A percentile compares a stretch with the other conserved stretches of the same genome.
These are phyloP conservation scores for Cryptus viduatorius DNA, from an alignment of 2,888 invertebrate species.

Conservation along the genomic window DNA sequence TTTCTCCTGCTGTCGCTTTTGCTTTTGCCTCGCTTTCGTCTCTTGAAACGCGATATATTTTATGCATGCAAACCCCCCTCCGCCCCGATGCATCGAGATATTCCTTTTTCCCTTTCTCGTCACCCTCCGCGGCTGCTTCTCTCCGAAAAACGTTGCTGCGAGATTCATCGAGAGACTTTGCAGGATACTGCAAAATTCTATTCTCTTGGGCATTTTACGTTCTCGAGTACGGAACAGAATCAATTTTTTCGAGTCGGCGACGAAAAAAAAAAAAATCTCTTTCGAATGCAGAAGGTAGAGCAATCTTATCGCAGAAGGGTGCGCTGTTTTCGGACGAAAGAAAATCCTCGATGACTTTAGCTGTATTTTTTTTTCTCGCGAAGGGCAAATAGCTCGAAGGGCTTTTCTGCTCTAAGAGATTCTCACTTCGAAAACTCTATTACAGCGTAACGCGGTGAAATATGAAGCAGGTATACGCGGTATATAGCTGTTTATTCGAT, in stretches of 20 bases:
- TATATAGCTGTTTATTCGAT: constrained; percentile 33
- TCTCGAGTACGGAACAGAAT: background rate
- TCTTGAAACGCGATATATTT: constrained; percentile 32
- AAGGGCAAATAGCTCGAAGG: background rate
- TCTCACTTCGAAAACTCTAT: background rate
- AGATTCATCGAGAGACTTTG: constrained; percentile 26
- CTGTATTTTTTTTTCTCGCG: background rate
- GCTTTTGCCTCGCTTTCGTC: constrained; percentile 19
- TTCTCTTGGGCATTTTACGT: background rate
- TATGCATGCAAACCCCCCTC: constrained; percentile 35
- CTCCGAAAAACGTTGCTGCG: background rate
- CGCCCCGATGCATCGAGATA: background rate
- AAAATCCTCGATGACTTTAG: background rate
- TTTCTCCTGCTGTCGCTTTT: constrained; percentile 9
- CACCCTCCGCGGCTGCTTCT: background rate
- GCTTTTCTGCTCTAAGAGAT: background rate
- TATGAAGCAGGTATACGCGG: background rate
- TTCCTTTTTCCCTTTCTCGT: constrained; percentile 22
- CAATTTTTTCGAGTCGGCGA: constrained; percentile 20
- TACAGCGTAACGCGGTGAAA: background rate
- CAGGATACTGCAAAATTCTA: background rate
- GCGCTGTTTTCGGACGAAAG: background rate
- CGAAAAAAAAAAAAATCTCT: constrained; percentile 23
- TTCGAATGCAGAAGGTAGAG: too few relatives aligned
- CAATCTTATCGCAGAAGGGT: background rate